Base-by-base conservation (phyloP, 2,797 vertebrate genomes). In the Melanotaenia maccullochi region DNA sequence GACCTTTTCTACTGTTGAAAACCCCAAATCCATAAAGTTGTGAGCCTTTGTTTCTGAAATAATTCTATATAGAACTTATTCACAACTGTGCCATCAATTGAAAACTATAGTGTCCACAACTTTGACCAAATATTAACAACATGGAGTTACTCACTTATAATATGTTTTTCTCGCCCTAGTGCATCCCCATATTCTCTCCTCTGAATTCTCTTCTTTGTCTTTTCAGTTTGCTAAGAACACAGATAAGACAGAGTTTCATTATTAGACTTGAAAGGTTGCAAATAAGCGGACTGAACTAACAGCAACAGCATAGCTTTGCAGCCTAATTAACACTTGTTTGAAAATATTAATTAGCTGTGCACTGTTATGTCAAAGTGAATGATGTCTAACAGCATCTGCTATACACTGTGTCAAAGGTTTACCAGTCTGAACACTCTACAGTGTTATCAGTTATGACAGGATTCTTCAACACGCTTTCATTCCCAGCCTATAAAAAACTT, bases 101-200 rank as follows among this genome's bases (percentile, higher is more conserved):
- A n/a, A 49, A 49, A 20, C 9, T n/a, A 51, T 20, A 18, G 18
- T 20, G 16, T 7, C 42, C 16, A 44, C 5, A 44, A 20, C 16
- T 20, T 1, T 18, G 1, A 16, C 14, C 40, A 42, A 5, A 40
- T 13, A 40, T 9, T 9, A 40, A 20, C 18, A 47, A 25, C 3
- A 25, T 24, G n/a, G 9, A 18, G 44, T 33, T 30, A 57, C 65
- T 68, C 32, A 75, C 72, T 33, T 20, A 20, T 68, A 57, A 55
- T 13, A 13, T 14, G 24, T 3, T 57, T 2, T 62, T 47, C 9
- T 2, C 24, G 35, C 24, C 24, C 7, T 13, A 6, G 9, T 36
- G 40, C 6, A 22, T 9, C 35, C 32, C 40, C 49, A 36, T 8
- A 32, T 7, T 49, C 58, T 62, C 18, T n/a, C 11, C 5, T 67